A percentile compares a stretch with the other conserved stretches of the same genome.
Conservation (phyloP, 2,888 invertebrate genomes). For the Esperia sulphurella region DNA sequence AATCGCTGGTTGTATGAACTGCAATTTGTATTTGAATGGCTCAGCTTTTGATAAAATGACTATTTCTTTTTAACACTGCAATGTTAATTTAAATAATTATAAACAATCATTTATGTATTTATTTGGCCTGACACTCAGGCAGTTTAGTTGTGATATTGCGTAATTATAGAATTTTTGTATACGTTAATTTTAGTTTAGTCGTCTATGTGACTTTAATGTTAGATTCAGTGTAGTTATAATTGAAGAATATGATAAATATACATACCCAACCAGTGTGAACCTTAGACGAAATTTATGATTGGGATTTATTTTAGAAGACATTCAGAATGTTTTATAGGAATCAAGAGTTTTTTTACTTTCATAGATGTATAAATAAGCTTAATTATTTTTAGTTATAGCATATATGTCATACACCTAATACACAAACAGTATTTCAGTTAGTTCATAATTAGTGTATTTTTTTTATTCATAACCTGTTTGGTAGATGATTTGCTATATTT, state of each 20-base stretch:
- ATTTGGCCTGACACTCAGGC: constrained; percentile 56
- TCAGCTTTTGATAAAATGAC: no score
- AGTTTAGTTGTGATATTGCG: constrained; percentile 77
- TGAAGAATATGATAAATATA: no score
- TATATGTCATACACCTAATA: constrained; percentile 48
- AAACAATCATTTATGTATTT: constrained; percentile 31
- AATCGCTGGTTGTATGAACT: no score
- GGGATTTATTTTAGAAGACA: constrained; percentile 26
- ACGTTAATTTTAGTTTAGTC: constrained; percentile 72
- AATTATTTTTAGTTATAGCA: constrained; percentile 49
- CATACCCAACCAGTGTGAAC: no score
- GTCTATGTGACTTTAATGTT: constrained; percentile 66
- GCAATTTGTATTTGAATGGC: no score
- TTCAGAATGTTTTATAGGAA: constrained; percentile 40
- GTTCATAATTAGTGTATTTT: constrained; percentile 21
- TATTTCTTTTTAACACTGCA: neutral
- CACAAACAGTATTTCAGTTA: constrained; percentile 73
- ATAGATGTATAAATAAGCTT: constrained; percentile 38
- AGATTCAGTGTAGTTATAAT: constrained; percentile 50
- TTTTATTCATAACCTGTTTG: constrained; percentile 12
- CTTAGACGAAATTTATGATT: no score
- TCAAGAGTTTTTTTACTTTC: constrained; percentile 22
- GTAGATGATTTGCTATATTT: constrained; percentile 30
- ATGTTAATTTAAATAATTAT: neutral
- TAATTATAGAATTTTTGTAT: constrained; percentile 72